phyloP scores from a whole-genome alignment of 2,888 invertebrate species.

The Drosophila diplacantha region DNA sequence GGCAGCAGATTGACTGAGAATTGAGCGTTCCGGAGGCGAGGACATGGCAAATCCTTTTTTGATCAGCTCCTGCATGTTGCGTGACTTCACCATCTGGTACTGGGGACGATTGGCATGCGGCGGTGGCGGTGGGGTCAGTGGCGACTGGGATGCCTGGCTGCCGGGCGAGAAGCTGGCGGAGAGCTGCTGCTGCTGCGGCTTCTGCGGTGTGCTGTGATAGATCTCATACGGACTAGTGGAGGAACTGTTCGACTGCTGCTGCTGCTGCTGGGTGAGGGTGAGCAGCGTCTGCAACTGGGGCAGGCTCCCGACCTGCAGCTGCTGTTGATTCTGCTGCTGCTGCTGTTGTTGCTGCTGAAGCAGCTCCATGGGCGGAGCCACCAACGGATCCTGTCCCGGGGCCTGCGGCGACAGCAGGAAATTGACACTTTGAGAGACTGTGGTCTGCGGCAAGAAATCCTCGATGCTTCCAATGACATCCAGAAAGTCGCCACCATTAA shows the following conservation, averaged over 20 bases:
- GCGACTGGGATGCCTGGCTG: conserved; percentile 79
- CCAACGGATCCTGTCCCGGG: conserved; percentile 65
- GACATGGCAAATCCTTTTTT: conserved; percentile 82
- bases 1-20: conserved; percentile 81
- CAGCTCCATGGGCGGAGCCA: conserved; percentile 73
- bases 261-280: conserved; percentile 58
- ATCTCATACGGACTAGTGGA: conserved; percentile 77
- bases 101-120: conserved; percentile 76
- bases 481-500: conserved; percentile 88
- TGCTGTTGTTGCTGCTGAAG: conserved; percentile 67
- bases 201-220: conserved; percentile 77
- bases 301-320: conserved; percentile 48
- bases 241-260: conserved; percentile 52
- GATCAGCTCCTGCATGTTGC: conserved; percentile 79
- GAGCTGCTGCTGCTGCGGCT: conserved; percentile 69
- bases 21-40: conserved; percentile 79
- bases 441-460: conserved; percentile 80
- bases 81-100: conserved; percentile 74
- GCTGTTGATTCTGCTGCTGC: conserved; percentile 55
- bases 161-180: conserved; percentile 54
- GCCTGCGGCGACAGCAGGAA: conserved; percentile 71
- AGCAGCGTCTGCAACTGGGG: conserved; percentile 59
- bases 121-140: conserved; percentile 78
- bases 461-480: conserved; percentile 90
- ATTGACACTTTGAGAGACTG: conserved; percentile 59